A percentile compares a stretch with the other conserved stretches of the same genome.
Conservation (phyloP, 2,797 vertebrate species). For the Xenops minutus region DNA sequence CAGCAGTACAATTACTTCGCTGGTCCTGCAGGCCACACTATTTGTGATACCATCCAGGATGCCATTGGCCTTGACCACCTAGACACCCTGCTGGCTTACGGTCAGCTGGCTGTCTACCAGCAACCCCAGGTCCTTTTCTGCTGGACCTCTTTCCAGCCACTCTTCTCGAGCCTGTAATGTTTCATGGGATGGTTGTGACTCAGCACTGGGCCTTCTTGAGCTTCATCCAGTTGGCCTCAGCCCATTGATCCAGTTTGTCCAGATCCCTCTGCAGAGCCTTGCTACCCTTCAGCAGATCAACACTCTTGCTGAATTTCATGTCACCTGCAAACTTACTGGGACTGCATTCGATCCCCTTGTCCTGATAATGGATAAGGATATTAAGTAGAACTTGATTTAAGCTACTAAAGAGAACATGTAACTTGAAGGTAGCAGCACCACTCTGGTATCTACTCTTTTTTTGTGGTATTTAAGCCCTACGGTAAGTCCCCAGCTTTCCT, state of each 20-base stretch:
- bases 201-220: neutral
- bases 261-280: neutral
- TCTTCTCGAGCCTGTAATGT: neutral
- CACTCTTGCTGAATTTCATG: rapidly evolving
- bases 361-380: neutral
- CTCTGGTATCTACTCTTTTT: neutral
- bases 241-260: rapidly evolving
- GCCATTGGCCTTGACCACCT: neutral
- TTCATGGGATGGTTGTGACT: neutral
- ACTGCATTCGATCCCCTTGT: neutral
- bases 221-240: rapidly evolving
- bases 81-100: rapidly evolving
- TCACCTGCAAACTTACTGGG: neutral
- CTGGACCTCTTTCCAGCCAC: neutral
- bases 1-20: rapidly evolving
- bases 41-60: neutral
- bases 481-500: neutral
- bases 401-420: neutral
- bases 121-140: neutral
- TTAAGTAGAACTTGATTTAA: neutral
- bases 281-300: neutral
- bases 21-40: neutral
- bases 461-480: neutral
- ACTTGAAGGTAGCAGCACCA: rapidly evolving
- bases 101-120: neutral